A percentile compares a stretch with the other conserved stretches of the same genome.
These are phyloP conservation scores for Enteromius trimaculatus DNA, from an alignment of 2,797 vertebrate species.

Conservation along the genomic window DNA sequence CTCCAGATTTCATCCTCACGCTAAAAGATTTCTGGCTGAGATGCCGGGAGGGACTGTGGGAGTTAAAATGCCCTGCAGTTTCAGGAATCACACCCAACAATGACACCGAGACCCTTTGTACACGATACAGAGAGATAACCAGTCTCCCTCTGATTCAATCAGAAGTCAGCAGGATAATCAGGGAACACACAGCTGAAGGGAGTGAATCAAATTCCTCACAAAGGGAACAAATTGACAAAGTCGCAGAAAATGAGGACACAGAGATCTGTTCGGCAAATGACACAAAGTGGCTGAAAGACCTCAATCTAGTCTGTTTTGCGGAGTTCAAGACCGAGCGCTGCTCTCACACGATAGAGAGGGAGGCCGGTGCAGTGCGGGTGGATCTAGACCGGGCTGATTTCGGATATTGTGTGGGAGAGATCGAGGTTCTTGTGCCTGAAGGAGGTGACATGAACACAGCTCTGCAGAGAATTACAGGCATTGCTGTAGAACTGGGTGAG, in stretches of 20 bases:
- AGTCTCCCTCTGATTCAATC: conserved; percentile 72
- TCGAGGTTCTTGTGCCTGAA: conserved; percentile 78
- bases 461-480: conserved; percentile 72
- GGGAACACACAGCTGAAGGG: conserved; percentile 32
- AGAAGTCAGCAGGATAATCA: conserved; percentile 69
- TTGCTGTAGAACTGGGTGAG: conserved; percentile 76
- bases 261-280: conserved; percentile 34
- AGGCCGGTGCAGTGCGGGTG: conserved; percentile 64
- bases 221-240: conserved; percentile 36
- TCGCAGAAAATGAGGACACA: conserved; percentile 16
- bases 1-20: conserved; percentile 73
- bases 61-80: conserved; percentile 75
- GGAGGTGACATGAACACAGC: conserved; percentile 72
- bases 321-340: conserved; percentile 75
- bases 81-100: conserved; percentile 39
- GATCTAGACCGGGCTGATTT: conserved; percentile 82
- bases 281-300: conserved; percentile 67
- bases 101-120: conserved; percentile 66
- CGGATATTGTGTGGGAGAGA: conserved; percentile 80
- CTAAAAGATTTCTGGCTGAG: conserved; percentile 79
- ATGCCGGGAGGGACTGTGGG: conserved; percentile 77
- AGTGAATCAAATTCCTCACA: conserved; percentile 27
- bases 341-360: conserved; percentile 72
- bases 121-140: conserved; percentile 78
- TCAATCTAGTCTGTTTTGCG: conserved; percentile 76